These are phyloP conservation scores for Habropoda laboriosa DNA, from an alignment of 1,140 invertebrate species.

Conservation along the genomic window DNA sequence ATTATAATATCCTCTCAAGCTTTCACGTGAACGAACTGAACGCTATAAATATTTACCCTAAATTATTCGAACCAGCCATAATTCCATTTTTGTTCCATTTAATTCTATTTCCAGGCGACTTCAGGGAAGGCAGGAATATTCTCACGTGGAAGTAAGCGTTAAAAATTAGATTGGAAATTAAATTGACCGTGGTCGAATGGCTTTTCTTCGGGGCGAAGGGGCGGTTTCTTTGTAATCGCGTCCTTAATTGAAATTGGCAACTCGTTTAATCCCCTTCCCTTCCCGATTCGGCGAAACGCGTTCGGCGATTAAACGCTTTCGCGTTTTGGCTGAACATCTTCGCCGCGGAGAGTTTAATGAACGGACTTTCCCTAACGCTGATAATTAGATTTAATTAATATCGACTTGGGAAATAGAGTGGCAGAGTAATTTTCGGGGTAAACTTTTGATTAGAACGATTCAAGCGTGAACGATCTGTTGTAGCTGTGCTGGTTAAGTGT, in stretches of 20 bases:
- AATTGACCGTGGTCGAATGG: slow-evolving; percentile 31
- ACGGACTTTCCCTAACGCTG: no score
- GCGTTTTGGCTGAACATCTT: neutral
- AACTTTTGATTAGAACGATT: no score
- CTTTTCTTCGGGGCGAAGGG: slow-evolving; percentile 1
- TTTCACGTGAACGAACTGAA: neutral
- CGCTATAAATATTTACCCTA: slow-evolving; percentile 4
- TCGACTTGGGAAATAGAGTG: no score
- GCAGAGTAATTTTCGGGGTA: no score
- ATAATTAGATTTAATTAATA: neutral
- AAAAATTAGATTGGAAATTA: slow-evolving; percentile 45
- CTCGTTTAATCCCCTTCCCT: slow-evolving; percentile 30
- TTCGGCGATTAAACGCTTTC: slow-evolving; percentile 12
- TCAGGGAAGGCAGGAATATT: neutral
- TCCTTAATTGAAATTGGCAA: slow-evolving; percentile 48
- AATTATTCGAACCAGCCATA: neutral
- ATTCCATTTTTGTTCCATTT: slow-evolving; percentile 4
- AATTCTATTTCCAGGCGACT: neutral
- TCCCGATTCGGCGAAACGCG: slow-evolving; percentile 6
- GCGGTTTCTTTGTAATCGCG: slow-evolving; percentile 27
- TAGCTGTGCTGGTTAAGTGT: no score
- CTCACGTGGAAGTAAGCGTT: slow-evolving; percentile 1
- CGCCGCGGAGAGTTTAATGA: neutral
- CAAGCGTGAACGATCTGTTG: no score
- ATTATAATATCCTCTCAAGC: neutral